phyloP scores from a whole-genome alignment of 1,140 invertebrate genomes.

The Formica selysi region DNA sequence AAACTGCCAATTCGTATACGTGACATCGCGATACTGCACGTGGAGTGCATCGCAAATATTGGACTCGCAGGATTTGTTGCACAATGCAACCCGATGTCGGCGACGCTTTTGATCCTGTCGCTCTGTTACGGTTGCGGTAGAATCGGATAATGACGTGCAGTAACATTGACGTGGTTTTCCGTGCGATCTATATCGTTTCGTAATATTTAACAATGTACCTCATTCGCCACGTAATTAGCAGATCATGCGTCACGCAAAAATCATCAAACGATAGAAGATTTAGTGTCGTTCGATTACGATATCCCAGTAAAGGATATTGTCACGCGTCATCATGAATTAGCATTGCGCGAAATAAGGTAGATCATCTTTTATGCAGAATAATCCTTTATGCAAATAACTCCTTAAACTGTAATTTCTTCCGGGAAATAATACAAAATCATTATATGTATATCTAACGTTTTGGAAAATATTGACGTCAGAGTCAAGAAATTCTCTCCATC shows the following conservation, averaged over 20 bases:
- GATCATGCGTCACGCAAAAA: not conserved
- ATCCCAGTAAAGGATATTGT: no score
- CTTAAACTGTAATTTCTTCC: slow-evolving; percentile 3
- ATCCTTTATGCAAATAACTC: not conserved
- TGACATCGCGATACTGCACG: slow-evolving; percentile 37
- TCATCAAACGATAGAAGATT: not conserved
- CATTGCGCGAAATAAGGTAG: not conserved
- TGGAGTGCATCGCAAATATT: slow-evolving; percentile 53
- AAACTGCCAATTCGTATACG: slow-evolving; percentile 52
- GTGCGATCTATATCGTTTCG: not conserved
- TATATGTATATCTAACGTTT: not conserved
- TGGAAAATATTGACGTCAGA: slow-evolving; percentile 9
- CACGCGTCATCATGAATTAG: no score
- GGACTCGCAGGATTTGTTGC: slow-evolving; percentile 40
- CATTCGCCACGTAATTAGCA: not conserved
- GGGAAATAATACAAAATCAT: not conserved
- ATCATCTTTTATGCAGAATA: not conserved
- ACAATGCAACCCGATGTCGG: slow-evolving; percentile 1
- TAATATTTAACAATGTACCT: not conserved
- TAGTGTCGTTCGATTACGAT: not conserved
- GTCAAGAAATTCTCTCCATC: not conserved
- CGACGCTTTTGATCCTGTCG: slow-evolving; percentile 22
- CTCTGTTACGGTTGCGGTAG: slow-evolving; percentile 7
- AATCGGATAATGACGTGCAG: slow-evolving; percentile 4
- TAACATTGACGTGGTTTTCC: slow-evolving; percentile 18